Evolutionary conservation across 2,113 vertebrate genomes (phyloP).

Genomic region (Euleptes europaea): DNA sequence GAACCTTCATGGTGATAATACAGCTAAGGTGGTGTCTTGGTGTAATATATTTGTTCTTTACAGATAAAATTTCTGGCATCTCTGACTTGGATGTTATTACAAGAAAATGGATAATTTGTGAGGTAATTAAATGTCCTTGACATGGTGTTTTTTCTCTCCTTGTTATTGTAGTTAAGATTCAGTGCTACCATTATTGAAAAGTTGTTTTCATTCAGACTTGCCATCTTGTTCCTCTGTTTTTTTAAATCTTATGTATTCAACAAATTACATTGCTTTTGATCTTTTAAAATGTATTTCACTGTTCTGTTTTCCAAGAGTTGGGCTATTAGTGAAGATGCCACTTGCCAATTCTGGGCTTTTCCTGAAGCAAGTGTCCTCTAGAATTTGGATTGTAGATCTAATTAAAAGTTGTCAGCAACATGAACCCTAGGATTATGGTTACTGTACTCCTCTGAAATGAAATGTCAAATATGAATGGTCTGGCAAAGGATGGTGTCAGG

Average conservation of each 20-base stretch:
- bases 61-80: too few species aligned
- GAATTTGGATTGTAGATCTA: background rate
- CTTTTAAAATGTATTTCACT: constrained; percentile 18
- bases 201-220: constrained; percentile 27
- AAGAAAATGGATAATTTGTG: background rate
- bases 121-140: background rate
- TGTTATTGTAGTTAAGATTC: constrained; percentile 35
- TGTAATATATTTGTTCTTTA: too few species aligned
- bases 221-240: constrained; percentile 4
- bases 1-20: too few species aligned
- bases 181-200: constrained; percentile 27
- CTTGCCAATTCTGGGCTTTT: background rate
- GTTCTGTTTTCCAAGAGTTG: background rate
- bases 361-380: background rate
- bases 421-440: background rate
- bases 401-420: background rate
- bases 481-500: background rate
- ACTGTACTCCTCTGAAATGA: background rate
- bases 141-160: background rate
- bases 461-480: background rate
- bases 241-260: constrained; percentile 1
- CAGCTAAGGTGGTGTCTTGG: too few species aligned
- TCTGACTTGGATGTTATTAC: too few species aligned
- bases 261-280: constrained; percentile 8
- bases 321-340: background rate